Conservation (phyloP, 2,113 vertebrate species). For the Sceloporus undulatus region DNA sequence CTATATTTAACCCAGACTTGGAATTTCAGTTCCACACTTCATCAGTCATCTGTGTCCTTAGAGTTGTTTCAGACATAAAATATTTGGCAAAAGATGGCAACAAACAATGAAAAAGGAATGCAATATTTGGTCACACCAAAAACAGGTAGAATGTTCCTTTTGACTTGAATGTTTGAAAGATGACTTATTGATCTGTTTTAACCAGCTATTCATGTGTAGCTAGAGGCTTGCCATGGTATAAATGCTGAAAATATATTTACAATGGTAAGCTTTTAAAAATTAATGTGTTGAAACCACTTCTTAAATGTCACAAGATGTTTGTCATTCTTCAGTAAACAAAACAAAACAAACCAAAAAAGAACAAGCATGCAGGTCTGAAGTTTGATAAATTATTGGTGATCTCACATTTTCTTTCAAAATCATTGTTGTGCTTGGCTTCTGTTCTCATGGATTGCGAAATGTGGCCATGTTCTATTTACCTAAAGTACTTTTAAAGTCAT, state of each 20-base stretch:
- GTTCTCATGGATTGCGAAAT: not conserved
- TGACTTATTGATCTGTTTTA: not conserved
- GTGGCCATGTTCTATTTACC: not conserved
- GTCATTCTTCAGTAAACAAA: slow-evolving; percentile 9
- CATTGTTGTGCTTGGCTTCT: not conserved
- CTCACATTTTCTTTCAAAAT: not conserved
- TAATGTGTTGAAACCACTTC: slow-evolving; percentile 6
- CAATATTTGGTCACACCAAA: slow-evolving; percentile 18
- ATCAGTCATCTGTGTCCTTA: not conserved
- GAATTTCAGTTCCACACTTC: not conserved
- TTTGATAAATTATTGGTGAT: slow-evolving; percentile 20
- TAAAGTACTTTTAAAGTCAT: not conserved
- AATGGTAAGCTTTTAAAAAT: not conserved
- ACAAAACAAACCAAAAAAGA: not conserved
- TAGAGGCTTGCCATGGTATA: not conserved
- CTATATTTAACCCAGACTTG: not conserved
- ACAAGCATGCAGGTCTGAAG: not conserved
- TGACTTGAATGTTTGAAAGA: rapidly evolving
- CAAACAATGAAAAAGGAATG: not conserved
- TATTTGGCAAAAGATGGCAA: not conserved
- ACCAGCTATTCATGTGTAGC: not conserved
- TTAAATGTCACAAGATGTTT: slow-evolving; percentile 23
- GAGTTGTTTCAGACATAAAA: slow-evolving; percentile 31
- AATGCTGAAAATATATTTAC: not conserved
- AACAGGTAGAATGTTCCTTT: slow-evolving; percentile 17